A percentile compares a stretch with the other conserved stretches of the same genome.
phyloP scores from a whole-genome alignment of 2,888 invertebrate species.

The Drosophila rellima region DNA sequence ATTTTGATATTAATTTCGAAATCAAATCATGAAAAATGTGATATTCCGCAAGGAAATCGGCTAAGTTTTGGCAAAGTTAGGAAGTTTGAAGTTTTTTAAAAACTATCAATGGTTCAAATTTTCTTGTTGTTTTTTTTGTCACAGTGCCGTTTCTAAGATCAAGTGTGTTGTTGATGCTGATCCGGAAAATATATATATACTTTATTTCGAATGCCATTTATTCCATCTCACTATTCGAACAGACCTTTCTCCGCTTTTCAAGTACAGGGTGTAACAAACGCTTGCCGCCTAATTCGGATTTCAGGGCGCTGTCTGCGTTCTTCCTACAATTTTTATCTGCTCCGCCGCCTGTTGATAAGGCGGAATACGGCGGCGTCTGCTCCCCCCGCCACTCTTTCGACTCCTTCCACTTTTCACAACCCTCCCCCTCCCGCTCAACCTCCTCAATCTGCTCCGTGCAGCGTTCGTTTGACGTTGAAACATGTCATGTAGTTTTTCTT shows the following conservation, averaged over 20 bases:
- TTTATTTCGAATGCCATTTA: too few relatives aligned
- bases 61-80: too few relatives aligned
- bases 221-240: not conserved
- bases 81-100: too few relatives aligned
- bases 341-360: conserved; percentile 67
- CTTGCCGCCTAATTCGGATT: conserved; percentile 59
- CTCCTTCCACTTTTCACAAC: not conserved
- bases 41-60: too few relatives aligned
- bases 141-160: too few relatives aligned
- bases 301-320: conserved; percentile 45
- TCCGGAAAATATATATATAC: too few relatives aligned
- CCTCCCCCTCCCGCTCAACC: not conserved
- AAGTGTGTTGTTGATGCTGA: too few relatives aligned
- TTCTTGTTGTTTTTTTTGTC: too few relatives aligned
- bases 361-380: conserved; percentile 13
- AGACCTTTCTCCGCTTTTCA: not conserved
- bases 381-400: not conserved
- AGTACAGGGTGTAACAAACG: conserved; percentile 6
- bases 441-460: not conserved
- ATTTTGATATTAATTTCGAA: too few relatives aligned
- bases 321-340: conserved; percentile 46
- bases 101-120: too few relatives aligned
- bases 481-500: conserved; percentile 71
- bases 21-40: too few relatives aligned
- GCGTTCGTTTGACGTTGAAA: conserved; percentile 60